Evolutionary conservation across 2,888 invertebrate species (phyloP), one percentile per base, ranked within the genome.

Genomic region (Machimus atricapillus): DNA sequence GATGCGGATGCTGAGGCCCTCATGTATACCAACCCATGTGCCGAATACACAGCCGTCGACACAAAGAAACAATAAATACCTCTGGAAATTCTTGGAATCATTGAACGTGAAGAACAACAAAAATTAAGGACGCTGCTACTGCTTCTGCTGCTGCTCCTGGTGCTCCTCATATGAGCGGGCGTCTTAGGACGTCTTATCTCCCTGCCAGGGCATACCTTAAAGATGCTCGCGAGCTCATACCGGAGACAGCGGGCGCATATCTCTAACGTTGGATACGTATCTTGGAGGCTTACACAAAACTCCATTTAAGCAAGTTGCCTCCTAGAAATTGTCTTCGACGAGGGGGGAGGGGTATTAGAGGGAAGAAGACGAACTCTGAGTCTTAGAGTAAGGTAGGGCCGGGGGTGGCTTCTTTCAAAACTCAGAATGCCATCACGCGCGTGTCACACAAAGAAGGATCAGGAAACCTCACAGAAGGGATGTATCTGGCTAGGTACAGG

Each of bases 21-120:
- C 19, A 66, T 66, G 27, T 66, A 34, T 34, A 27, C 19, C 37
- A 23, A 66, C 19, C 37, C 74, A 85, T 85, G 73, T 85, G 85
- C 85, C 73, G 73, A 85, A 74, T 31, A 85, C 52, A 85, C 74
- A 16, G 40, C 31, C 79, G 34, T 78, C 74, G 40, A 85, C 79
- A 81, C 79, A 86, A 81, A 85, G 85, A 87, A 81, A 86, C 87
- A 87, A 87, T 87, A 87, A 87, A 86, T 86, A 78, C 87, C 87
- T 86, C 86, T 86, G 86, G 81, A 79, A 79, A 87, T 87, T 85
- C 87, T 81, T 86, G 81, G 79, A 86, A 81, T 87, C 87, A 81
- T 86, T 86, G 85, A 87, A 87, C 85, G 83, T 85, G 85, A 79
- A 85, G 74, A 85, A 82, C 81, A 79, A 86, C 87, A 52, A 81